phyloP scores from a whole-genome alignment of 2,113 vertebrate species.

The Cryptomyrus ogoouensis region DNA sequence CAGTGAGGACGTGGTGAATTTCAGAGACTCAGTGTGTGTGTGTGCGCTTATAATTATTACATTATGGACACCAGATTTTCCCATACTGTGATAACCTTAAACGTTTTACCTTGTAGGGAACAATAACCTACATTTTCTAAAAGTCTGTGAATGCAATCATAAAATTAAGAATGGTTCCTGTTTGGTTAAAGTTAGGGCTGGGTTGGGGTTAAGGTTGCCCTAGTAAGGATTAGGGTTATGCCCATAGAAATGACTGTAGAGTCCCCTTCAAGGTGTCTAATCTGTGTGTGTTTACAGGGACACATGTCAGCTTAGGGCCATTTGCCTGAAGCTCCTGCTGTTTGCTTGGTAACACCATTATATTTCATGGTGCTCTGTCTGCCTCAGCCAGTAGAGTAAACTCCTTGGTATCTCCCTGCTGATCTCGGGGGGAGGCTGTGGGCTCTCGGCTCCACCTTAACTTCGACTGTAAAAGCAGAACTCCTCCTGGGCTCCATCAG shows the following conservation, averaged over 20 bases:
- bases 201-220: too few species aligned
- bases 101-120: too few species aligned
- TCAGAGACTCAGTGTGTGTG: not conserved
- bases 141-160: too few species aligned
- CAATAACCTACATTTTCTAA: too few species aligned
- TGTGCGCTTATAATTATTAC: not conserved
- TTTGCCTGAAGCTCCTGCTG: not conserved
- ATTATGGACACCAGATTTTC: not conserved
- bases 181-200: too few species aligned
- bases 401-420: not conserved
- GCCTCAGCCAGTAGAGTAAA: not conserved
- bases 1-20: not conserved
- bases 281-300: not conserved
- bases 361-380: not conserved
- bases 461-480: not conserved
- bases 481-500: not conserved
- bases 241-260: not conserved
- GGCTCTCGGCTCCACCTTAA: not conserved
- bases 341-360: not conserved
- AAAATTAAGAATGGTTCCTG: too few species aligned
- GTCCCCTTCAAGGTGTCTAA: too few species aligned
- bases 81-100: too few species aligned
- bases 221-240: too few species aligned
- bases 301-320: not conserved
- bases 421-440: not conserved